Conservation (phyloP, 1,140 invertebrate genomes). For the Pseudachorutes palmiensis region DNA sequence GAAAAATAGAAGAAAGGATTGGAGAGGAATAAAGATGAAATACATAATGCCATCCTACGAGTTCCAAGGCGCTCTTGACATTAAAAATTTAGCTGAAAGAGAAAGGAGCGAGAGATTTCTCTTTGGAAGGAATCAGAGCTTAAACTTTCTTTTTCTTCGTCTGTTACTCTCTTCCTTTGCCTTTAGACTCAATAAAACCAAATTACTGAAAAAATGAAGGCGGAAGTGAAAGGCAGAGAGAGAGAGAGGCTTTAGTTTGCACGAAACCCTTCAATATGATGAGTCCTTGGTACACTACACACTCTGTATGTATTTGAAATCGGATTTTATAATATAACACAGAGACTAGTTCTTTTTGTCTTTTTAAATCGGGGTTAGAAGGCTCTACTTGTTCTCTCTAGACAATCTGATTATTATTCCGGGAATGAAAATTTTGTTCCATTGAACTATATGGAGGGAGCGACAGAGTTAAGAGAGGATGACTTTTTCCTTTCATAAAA, state of each 20-base stretch:
- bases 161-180: neutral
- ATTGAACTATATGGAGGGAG: too few species aligned
- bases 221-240: neutral
- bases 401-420: too few species aligned
- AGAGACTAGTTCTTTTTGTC: too few species aligned
- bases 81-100: neutral
- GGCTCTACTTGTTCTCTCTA: too few species aligned
- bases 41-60: neutral
- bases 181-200: neutral
- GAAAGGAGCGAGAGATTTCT: neutral
- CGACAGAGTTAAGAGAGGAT: too few species aligned
- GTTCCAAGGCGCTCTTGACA: conserved; percentile 1
- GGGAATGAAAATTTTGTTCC: too few species aligned
- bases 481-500: too few species aligned
- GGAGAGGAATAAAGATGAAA: conserved; percentile 7
- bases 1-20: conserved; percentile 10
- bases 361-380: too few species aligned
- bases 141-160: neutral
- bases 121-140: neutral
- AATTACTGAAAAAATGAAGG: neutral
- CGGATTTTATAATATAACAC: too few species aligned
- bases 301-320: too few species aligned
- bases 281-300: too few species aligned
- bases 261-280: neutral
- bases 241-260: neutral